phyloP scores from a whole-genome alignment of 2,888 invertebrate species.

The Anticlea derivata region DNA sequence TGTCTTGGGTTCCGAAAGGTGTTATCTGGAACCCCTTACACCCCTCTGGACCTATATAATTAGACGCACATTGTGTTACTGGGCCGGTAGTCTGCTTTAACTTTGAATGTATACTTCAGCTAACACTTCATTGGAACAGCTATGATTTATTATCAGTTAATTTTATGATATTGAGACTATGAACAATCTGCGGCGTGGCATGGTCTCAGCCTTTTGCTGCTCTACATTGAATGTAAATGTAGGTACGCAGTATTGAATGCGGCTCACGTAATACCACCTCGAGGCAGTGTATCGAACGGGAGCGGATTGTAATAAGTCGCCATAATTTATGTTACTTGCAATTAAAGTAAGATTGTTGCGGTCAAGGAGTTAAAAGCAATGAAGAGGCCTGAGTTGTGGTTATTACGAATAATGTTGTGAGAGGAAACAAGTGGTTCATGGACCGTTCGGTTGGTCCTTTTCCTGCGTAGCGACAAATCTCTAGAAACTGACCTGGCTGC shows the following conservation, averaged over 20 bases:
- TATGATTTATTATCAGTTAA: slow-evolving; percentile 80
- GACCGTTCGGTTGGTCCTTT: not conserved
- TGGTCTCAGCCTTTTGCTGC: too few species aligned
- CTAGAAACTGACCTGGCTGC: too few species aligned
- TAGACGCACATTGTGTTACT: too few species aligned
- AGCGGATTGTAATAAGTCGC: slow-evolving; percentile 80
- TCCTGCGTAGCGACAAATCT: not conserved
- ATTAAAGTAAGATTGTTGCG: slow-evolving; percentile 82
- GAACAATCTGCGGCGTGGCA: slow-evolving; percentile 65
- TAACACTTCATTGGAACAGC: slow-evolving; percentile 67
- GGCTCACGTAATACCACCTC: slow-evolving; percentile 59
- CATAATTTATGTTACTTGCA: slow-evolving; percentile 81
- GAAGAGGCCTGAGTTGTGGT: slow-evolving; percentile 15
- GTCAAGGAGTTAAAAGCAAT: slow-evolving; percentile 22
- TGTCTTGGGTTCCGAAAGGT: too few species aligned
- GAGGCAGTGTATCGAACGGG: slow-evolving; percentile 68
- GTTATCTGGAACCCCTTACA: too few species aligned
- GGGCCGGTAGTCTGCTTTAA: not conserved
- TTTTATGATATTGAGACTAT: slow-evolving; percentile 80
- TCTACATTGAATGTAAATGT: not conserved
- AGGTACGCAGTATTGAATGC: slow-evolving; percentile 23
- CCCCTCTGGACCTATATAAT: too few species aligned
- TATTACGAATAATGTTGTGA: slow-evolving; percentile 12
- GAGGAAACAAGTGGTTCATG: slow-evolving; percentile 1
- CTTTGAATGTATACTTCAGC: slow-evolving; percentile 32